A percentile compares a stretch with the other conserved stretches of the same genome.
Conservation (phyloP, 2,888 invertebrate genomes). For the Melanophora roralis region DNA sequence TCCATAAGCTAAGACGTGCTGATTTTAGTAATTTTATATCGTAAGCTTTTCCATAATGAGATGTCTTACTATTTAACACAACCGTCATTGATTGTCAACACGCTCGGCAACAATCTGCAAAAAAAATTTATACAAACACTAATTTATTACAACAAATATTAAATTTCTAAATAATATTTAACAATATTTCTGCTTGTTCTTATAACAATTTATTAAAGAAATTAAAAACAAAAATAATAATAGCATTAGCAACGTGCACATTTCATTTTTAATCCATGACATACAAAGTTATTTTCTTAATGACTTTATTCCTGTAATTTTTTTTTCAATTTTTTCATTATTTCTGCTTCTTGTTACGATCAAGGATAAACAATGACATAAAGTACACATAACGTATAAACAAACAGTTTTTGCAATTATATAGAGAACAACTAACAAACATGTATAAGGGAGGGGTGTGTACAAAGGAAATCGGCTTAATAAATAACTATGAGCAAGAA, state of each 20-base stretch:
- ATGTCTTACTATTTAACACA: too few relatives aligned
- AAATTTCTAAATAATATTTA: too few relatives aligned
- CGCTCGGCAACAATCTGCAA: too few relatives aligned
- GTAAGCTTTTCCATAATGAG: too few relatives aligned
- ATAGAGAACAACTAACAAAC: not conserved
- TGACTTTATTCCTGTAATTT: conserved; percentile 30
- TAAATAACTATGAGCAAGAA: not conserved
- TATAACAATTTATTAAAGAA: conserved; percentile 20
- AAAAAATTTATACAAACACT: too few relatives aligned
- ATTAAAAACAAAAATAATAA: conserved; percentile 25
- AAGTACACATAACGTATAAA: not conserved
- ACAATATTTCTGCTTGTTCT: too few relatives aligned
- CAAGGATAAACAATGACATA: conserved; percentile 26
- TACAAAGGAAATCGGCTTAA: not conserved
- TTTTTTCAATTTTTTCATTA: not conserved
- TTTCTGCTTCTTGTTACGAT: conserved; percentile 1
- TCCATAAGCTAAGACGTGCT: too few relatives aligned
- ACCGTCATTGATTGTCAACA: too few relatives aligned
- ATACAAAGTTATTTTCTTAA: conserved; percentile 53
- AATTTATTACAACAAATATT: too few relatives aligned
- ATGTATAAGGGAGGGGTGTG: not conserved
- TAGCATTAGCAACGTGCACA: conserved; percentile 21
- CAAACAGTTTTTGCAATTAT: not conserved
- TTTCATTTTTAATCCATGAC: conserved; percentile 44
- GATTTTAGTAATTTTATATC: too few relatives aligned